Base-by-base conservation (phyloP, 2,888 invertebrate genomes). In the Peribatodes rhomboidaria region DNA sequence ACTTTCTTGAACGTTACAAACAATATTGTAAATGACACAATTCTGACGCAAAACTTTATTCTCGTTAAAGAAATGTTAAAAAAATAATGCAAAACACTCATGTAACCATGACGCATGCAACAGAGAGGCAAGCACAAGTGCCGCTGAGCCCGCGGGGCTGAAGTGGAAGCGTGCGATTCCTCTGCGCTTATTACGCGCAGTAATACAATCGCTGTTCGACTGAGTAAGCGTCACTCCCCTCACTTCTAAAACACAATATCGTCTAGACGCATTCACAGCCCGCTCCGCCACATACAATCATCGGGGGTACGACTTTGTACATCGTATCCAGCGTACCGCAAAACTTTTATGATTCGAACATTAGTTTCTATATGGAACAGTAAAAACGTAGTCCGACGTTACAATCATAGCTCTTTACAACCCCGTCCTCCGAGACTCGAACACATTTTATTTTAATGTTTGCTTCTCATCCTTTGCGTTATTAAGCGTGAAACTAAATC, bases 251-350 rank as follows among this genome's bases (percentile, higher is more conserved):
- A 71, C 73, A 86, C 84, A 87, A 86, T 84, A 74, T 72, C 73
- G 86, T 87, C 86, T 87, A 86, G 87, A 87, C 87, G 77, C 78
- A 84, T 85, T 85, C 82, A 84, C 70, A 67, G 63, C 65, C 56
- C 64, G 62, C 55, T 71, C 73, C 47, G 66, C 69, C 64, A 57
- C 61, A 53, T 69, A 74, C 74, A 71, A 68, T 60, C 69, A 67
- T 49, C 69, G 61, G 68, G 72, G 74, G 71, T 70, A 69, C 65
- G 54, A 65, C 72, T 71, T 66, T 47, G 46, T 42, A 49, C 44
- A 67, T 63, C 63, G 60, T 62, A 73, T 64, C 69, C 55, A 71
- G 67, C 59, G 59, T 65, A 59, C 56, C 33, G 54, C 59, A 65
- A 58, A 62, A 73, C 61, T 69, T 69, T 71, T 71, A 71, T 65